A percentile compares a stretch with the other conserved stretches of the same genome.
Evolutionary conservation across 2,113 vertebrate genomes (phyloP).

Genomic region (Takifugu bimaculatus): DNA sequence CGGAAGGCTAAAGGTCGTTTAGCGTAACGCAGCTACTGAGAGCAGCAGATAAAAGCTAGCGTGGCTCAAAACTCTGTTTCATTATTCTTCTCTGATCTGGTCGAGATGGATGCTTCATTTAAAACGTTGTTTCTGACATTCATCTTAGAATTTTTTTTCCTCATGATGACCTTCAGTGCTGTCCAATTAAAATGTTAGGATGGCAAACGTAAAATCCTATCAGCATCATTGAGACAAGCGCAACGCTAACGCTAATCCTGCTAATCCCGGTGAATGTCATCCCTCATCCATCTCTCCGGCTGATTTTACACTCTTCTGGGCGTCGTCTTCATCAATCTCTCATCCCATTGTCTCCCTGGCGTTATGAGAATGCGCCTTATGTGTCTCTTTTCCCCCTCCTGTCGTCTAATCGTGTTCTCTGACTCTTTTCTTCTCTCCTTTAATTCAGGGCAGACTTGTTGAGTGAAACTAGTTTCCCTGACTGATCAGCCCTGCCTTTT

Average conservation of each 20-base stretch:
- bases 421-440: constrained; percentile 77
- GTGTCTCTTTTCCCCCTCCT: constrained; percentile 46
- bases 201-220: constrained; percentile 15
- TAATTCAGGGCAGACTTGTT: constrained; percentile 84
- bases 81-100: no score
- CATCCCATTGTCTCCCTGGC: not conserved
- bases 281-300: not conserved
- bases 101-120: no score
- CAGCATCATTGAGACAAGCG: no score
- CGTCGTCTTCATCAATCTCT: not conserved
- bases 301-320: not conserved
- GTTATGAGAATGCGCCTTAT: constrained; percentile 41
- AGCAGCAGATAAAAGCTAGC: no score
- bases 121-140: no score
- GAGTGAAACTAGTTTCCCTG: constrained; percentile 85
- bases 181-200: not conserved
- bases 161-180: no score
- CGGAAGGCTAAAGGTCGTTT: no score
- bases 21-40: no score
- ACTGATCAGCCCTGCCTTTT: constrained; percentile 77
- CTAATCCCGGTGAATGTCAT: not conserved
- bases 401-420: constrained; percentile 63
- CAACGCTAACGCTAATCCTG: constrained; percentile 1
- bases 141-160: no score
- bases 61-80: no score